These are phyloP conservation scores for Globodera rostochiensis DNA, from an alignment of 1,140 invertebrate species.

Conservation along the genomic window DNA sequence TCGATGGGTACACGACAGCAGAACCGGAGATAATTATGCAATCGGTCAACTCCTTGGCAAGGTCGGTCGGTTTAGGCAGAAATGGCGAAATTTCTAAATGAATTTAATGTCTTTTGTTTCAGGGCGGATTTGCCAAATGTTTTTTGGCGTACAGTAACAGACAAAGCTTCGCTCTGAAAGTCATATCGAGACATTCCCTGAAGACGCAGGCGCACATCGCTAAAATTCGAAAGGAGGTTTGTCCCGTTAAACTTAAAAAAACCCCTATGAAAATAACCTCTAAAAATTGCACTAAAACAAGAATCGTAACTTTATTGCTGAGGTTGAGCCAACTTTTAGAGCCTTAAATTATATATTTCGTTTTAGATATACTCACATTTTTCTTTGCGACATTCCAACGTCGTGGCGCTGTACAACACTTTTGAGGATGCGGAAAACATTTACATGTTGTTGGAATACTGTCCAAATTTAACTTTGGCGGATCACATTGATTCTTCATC, in stretches of 20 bases:
- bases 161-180: slow-evolving; percentile 50
- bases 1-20: not conserved
- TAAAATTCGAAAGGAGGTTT: slow-evolving; percentile 43
- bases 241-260: no score
- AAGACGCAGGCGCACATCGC: slow-evolving; percentile 30
- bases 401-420: slow-evolving; percentile 43
- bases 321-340: not conserved
- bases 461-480: slow-evolving; percentile 43
- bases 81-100: not conserved
- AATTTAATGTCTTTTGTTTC: slow-evolving; percentile 10
- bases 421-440: slow-evolving; percentile 49
- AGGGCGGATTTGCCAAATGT: slow-evolving; percentile 52
- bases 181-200: slow-evolving; percentile 29
- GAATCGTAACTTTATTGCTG: not conserved
- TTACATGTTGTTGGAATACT: slow-evolving; percentile 49
- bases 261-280: no score
- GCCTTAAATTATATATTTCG: not conserved
- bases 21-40: not conserved
- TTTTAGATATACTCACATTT: slow-evolving; percentile 37
- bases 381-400: slow-evolving; percentile 49
- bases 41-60: not conserved
- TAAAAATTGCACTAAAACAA: no score
- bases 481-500: slow-evolving; percentile 42
- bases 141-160: slow-evolving; percentile 38
- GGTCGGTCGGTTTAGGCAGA: not conserved